Evolutionary conservation across 1,140 invertebrate species (phyloP).

Genomic region (Intoshia linei): DNA sequence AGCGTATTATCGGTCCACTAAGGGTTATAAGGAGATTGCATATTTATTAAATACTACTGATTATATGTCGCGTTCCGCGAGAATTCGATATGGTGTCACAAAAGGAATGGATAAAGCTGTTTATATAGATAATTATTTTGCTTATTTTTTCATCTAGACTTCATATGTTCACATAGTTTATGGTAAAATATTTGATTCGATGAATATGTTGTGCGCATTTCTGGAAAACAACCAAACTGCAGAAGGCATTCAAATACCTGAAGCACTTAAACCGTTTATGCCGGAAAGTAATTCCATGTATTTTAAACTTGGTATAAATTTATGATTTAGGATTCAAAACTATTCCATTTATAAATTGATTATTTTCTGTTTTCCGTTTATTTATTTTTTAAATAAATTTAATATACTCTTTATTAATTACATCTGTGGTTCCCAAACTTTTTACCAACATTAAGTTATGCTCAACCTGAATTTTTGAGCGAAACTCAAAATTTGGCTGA

Average conservation of each 20-base stretch:
- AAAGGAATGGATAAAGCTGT: constrained; percentile 98
- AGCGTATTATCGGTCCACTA: constrained; percentile 83
- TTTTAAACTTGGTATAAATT: too few species aligned
- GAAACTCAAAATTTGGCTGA: too few species aligned
- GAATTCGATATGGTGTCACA: constrained; percentile 46
- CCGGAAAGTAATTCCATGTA: constrained; percentile 35
- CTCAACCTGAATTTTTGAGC: too few species aligned
- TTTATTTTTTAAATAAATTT: too few species aligned
- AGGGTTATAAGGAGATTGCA: constrained; percentile 69
- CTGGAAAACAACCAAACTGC: constrained; percentile 82
- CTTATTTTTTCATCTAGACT: too few species aligned
- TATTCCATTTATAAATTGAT: too few species aligned
- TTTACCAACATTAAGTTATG: too few species aligned
- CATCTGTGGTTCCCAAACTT: too few species aligned
- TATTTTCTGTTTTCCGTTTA: too few species aligned
- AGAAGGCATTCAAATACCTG: constrained; percentile 55
- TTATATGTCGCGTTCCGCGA: constrained; percentile 45
- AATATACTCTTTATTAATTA: too few species aligned
- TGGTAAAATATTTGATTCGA: constrained; percentile 92
- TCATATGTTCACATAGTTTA: constrained; percentile 98
- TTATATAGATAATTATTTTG: too few species aligned
- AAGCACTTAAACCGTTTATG: constrained; percentile 49
- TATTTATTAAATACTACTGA: constrained; percentile 95
- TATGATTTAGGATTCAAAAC: too few species aligned
- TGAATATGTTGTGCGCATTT: constrained; percentile 73